Percentiles rank a stretch among this genome's conserved stretches.
phyloP scores from a whole-genome alignment of 2,888 invertebrate genomes.

The Leucophenga montana region DNA sequence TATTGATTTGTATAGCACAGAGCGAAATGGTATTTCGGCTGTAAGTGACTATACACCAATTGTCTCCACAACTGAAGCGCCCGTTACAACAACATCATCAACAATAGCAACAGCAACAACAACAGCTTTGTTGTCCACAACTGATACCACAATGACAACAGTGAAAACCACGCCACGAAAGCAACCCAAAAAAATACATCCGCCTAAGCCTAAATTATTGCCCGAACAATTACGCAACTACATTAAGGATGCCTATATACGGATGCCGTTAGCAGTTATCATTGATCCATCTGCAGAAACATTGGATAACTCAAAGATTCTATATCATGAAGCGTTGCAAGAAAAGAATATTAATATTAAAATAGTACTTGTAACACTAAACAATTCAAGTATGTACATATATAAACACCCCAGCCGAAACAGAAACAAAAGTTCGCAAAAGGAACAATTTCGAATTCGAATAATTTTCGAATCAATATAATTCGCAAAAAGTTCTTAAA shows the following conservation, averaged over 20 bases:
- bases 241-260: conserved; percentile 72
- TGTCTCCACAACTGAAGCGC: conserved; percentile 38
- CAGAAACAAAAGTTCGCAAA: no score
- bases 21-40: conserved; percentile 27
- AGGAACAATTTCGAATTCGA: no score
- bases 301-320: conserved; percentile 68
- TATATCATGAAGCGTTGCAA: conserved; percentile 71
- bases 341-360: conserved; percentile 70
- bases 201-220: conserved; percentile 60
- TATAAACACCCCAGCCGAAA: no score
- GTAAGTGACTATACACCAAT: conserved; percentile 32
- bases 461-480: no score
- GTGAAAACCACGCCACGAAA: conserved; percentile 49
- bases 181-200: conserved; percentile 68
- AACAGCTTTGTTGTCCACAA: conserved; percentile 39
- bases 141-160: conserved; percentile 43
- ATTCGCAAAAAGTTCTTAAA: no score
- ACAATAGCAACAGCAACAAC: conserved; percentile 38
- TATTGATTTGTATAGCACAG: conserved; percentile 26
- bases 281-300: conserved; percentile 71
- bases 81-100: conserved; percentile 44
- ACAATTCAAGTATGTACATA: conserved; percentile 70
- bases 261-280: conserved; percentile 72
- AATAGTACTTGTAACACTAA: conserved; percentile 71
- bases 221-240: conserved; percentile 72